Conservation (phyloP, 1,140 invertebrate species). For the Aleiodes sp. region DNA sequence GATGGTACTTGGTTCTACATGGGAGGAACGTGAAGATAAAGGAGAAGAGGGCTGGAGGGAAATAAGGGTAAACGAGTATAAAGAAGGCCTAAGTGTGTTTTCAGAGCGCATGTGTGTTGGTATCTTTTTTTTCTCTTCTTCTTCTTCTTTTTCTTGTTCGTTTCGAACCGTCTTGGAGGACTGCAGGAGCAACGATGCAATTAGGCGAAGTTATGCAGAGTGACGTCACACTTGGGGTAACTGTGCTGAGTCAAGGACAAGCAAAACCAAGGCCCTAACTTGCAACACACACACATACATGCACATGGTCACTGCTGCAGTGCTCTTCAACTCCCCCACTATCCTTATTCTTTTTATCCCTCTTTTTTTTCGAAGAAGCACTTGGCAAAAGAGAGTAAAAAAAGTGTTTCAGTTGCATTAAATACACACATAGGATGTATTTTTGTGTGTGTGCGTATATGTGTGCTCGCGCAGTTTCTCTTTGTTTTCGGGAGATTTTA, state of each 20-base stretch:
- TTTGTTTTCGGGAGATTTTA: conserved; percentile 27
- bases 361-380: neutral
- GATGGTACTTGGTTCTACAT: conserved; percentile 3
- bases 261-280: conserved; percentile 58
- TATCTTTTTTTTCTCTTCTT: neutral
- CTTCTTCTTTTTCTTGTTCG: neutral
- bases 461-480: neutral
- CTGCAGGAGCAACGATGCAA: conserved; percentile 57
- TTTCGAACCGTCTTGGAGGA: conserved; percentile 10
- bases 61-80: conserved; percentile 7
- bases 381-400: neutral
- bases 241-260: conserved; percentile 67
- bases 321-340: conserved; percentile 25
- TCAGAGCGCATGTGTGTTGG: conserved; percentile 13
- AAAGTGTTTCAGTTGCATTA: neutral
- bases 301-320: neutral
- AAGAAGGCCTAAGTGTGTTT: conserved; percentile 1
- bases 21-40: conserved; percentile 1
- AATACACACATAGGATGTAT: neutral
- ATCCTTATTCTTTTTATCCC: conserved; percentile 16
- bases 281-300: conserved; percentile 30
- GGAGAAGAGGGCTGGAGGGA: neutral
- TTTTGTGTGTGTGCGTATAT: neutral
- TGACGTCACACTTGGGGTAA: conserved; percentile 67
- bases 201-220: conserved; percentile 66